phyloP scores from a whole-genome alignment of 2,113 vertebrate species.

The Calonectris borealis region DNA sequence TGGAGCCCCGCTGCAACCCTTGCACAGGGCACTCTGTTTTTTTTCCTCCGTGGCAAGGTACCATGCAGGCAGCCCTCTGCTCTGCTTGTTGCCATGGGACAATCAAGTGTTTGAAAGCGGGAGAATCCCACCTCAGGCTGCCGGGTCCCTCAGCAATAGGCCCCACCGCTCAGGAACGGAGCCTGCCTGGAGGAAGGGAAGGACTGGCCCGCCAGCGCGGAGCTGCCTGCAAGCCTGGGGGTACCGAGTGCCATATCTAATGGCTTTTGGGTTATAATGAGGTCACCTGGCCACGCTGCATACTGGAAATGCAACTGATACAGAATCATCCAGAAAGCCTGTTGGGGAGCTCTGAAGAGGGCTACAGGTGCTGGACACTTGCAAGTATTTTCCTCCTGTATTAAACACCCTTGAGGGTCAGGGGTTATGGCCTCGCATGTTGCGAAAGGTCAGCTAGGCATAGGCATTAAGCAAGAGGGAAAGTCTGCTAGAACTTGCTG shows the following conservation, averaged over 20 bases:
- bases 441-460: not conserved
- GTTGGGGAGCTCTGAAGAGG: not conserved
- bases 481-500: not conserved
- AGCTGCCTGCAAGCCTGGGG: not conserved
- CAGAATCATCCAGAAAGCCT: not conserved
- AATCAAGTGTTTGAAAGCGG: not conserved
- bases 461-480: not conserved
- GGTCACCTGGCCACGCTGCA: not conserved
- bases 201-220: not conserved
- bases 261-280: not conserved
- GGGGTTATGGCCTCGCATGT: not conserved
- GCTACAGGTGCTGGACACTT: not conserved
- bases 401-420: not conserved
- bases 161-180: not conserved
- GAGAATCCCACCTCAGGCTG: not conserved
- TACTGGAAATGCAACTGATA: not conserved
- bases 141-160: too few species aligned
- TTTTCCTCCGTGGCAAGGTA: too few species aligned
- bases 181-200: not conserved
- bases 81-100: not conserved
- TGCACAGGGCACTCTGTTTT: not conserved
- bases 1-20: not conserved
- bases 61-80: not conserved
- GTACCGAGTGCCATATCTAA: not conserved
- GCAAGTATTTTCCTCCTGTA: not conserved